Percentiles rank a stretch among this genome's conserved stretches.
Conservation (phyloP, 2,888 invertebrate genomes). For the Melieria crassipennis region DNA sequence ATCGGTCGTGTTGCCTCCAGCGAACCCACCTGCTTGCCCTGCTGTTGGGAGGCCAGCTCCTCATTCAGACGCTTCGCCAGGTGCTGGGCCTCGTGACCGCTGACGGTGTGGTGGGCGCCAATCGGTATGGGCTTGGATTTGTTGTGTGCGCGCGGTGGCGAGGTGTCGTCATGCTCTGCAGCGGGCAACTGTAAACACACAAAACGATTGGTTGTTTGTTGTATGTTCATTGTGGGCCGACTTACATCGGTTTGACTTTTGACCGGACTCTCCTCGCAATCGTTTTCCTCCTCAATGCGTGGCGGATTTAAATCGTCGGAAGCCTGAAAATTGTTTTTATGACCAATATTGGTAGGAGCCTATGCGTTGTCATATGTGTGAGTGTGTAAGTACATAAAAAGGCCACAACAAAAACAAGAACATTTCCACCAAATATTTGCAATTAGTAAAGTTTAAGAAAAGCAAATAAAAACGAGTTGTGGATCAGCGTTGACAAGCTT, state of each 20-base stretch:
- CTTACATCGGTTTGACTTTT: conserved; percentile 50
- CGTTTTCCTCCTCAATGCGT: conserved; percentile 80
- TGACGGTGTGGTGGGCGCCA: conserved; percentile 75
- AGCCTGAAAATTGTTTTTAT: conserved; percentile 66
- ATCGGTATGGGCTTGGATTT: conserved; percentile 83
- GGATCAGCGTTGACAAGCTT: neutral
- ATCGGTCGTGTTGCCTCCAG: conserved; percentile 61
- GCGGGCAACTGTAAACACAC: no score
- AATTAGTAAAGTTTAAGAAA: no score
- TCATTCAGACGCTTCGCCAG: conserved; percentile 77
- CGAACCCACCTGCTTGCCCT: conserved; percentile 52
- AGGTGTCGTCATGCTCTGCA: conserved; percentile 7
- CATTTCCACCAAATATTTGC: neutral
- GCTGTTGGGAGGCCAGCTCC: conserved; percentile 68
- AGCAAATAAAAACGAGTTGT: no score
- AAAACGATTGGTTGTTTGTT: neutral
- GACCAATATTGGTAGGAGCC: conserved; percentile 41
- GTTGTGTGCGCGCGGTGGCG: conserved; percentile 55
- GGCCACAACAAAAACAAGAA: conserved; percentile 33
- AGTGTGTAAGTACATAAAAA: conserved; percentile 28
- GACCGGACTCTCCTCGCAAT: conserved; percentile 62
- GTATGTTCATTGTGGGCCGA: conserved; percentile 34
- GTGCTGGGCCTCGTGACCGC: conserved; percentile 82
- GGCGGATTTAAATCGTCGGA: conserved; percentile 71
- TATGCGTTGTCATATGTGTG: conserved; percentile 15